A percentile compares a stretch with the other conserved stretches of the same genome.
Conservation (phyloP, 2,797 vertebrate genomes). For the Chiloscyllium punctatum region DNA sequence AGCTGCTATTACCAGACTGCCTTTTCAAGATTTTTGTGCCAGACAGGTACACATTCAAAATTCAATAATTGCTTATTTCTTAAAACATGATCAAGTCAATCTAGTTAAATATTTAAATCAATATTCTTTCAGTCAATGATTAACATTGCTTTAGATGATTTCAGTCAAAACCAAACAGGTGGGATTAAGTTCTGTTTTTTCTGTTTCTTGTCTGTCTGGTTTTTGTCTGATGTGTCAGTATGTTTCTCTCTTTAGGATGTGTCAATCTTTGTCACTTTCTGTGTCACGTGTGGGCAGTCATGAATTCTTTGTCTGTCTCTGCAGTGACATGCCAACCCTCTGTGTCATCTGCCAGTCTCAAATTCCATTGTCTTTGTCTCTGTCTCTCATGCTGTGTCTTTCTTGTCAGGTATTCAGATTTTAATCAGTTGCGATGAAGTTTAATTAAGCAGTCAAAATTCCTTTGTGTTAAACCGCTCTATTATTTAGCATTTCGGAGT, state of each 20-base stretch:
- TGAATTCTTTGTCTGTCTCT: not conserved
- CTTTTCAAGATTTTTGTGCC: not conserved
- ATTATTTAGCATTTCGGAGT: not conserved
- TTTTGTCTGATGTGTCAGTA: not conserved
- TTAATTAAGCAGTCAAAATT: slow-evolving; percentile 1
- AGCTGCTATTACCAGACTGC: not conserved
- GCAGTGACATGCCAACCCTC: not conserved
- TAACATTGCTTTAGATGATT: not conserved
- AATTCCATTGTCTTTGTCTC: not conserved
- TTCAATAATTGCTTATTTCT: not conserved
- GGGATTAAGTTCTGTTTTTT: not conserved
- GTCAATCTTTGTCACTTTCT: not conserved
- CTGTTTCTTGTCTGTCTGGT: not conserved
- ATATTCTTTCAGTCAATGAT: slow-evolving; percentile 6
- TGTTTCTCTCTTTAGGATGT: not conserved
- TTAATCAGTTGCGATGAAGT: not conserved
- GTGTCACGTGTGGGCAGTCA: not conserved
- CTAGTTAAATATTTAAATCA: not conserved
- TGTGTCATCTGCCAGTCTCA: not conserved
- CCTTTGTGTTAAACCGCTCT: not conserved
- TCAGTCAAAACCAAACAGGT: not conserved
- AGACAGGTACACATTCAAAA: not conserved
- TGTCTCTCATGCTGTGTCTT: not conserved
- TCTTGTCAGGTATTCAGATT: not conserved
- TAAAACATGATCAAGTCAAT: not conserved